Percentiles rank a stretch among this genome's conserved stretches.
These are phyloP conservation scores for Drosophila equinoxialis DNA, from an alignment of 1,140 invertebrate species.

Conservation along the genomic window DNA sequence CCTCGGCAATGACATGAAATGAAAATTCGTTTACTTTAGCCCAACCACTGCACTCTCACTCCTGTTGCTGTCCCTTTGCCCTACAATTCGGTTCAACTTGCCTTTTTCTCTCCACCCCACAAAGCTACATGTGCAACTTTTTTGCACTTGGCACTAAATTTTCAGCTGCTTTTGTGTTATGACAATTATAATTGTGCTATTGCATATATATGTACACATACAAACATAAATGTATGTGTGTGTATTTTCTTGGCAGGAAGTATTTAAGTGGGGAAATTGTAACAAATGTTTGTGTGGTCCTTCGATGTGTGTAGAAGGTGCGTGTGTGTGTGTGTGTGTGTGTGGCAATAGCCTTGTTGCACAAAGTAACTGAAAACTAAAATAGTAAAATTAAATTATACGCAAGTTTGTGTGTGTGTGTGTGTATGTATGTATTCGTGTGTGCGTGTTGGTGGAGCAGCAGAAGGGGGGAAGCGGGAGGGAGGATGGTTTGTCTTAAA, in stretches of 20 bases:
- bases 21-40: background rate
- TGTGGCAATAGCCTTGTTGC: conserved; percentile 58
- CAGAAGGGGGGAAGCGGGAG: background rate
- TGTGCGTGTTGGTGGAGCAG: background rate
- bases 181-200: conserved; percentile 78
- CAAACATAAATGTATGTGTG: conserved; percentile 13
- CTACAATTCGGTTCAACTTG: no score
- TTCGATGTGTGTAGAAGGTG: conserved; percentile 40
- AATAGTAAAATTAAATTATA: conserved; percentile 77
- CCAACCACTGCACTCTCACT: background rate
- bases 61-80: background rate
- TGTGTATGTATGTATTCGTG: conserved; percentile 20
- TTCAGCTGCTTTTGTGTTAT: conserved; percentile 79
- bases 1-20: conserved; percentile 2
- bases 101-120: background rate
- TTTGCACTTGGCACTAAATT: conserved; percentile 77
- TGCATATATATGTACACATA: conserved; percentile 49
- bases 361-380: conserved; percentile 70
- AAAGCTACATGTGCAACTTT: conserved; percentile 54
- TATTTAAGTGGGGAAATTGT: conserved; percentile 78
- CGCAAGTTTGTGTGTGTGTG: conserved; percentile 16
- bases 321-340: conserved; percentile 20
- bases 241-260: conserved; percentile 71
- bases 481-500: conserved; percentile 58
- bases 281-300: conserved; percentile 69